Conservation (phyloP, 2,113 vertebrate genomes). For the Rhea americana region DNA sequence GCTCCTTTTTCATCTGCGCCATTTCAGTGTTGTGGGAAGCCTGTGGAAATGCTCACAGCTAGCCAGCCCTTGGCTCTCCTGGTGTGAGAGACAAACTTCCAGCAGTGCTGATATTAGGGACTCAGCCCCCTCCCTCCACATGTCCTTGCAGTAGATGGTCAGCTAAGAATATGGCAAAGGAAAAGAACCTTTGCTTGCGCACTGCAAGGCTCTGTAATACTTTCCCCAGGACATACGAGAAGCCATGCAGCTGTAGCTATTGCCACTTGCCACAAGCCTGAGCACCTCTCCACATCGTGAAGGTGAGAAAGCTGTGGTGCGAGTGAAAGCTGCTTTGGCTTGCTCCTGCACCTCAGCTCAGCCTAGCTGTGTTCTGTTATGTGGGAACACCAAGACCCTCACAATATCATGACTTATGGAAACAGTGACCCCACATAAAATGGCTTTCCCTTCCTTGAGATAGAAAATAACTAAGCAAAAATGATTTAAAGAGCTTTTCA, state of each 20-base stretch:
- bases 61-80: neutral
- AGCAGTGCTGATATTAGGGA: neutral
- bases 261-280: neutral
- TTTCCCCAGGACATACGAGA: neutral
- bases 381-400: neutral
- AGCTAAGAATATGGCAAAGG: fast-evolving
- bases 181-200: fast-evolving
- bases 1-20: neutral
- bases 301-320: neutral
- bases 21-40: neutral
- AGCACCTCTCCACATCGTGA: neutral
- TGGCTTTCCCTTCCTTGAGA: neutral
- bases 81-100: neutral
- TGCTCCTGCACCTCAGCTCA: neutral
- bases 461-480: neutral
- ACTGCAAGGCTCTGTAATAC: neutral
- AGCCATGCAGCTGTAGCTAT: fast-evolving
- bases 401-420: neutral
- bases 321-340: neutral
- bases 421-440: neutral
- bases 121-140: neutral
- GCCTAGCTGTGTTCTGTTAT: neutral
- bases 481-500: neutral
- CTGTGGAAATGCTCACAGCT: neutral
- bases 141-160: neutral